Base-by-base conservation (phyloP, 2,888 invertebrate species). In the Andrena bucephala region DNA sequence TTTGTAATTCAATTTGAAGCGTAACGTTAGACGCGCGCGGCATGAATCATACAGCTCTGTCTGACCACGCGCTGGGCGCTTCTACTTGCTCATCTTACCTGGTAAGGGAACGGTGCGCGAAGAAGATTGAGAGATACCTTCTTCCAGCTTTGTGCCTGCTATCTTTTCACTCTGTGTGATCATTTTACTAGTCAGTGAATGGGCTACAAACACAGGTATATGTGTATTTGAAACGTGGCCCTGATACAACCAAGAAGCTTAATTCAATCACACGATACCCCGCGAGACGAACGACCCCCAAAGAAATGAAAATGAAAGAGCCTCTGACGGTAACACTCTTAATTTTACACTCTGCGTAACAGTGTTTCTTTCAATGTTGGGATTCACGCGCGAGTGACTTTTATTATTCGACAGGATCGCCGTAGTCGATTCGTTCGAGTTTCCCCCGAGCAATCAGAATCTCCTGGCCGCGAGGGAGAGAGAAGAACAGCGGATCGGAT, bases 401-500 rank as follows among this genome's bases (percentile, higher is more conserved):
- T 83, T 83, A 67, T 76, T 70, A 63, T 79, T 79, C 67, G 50
- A 63, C 54, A 50, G 59, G 68, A 67, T 68, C 48, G 57, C 75
- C 68, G 8, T 67, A 36, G 71, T 66, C 62, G 60, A 69, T 65
- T 52, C 60, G 36, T 16, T 59, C 60, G 83, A 76, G 77, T 77
- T 76, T 77, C 50, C 60, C 73, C 42, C 60, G 66, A 67, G 88
- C 79, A 57, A 72, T 66, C 52, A 69, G 66, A 71, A 77, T 77
- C 75, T 81, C 72, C 59, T 31, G 27, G 50, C 42, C 13, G 42
- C 10, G 57, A 67, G 10, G 54, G 24, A 29, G 60, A 62, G 42
- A 54, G 36, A 72, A 72, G 69, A 66, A 74, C 73, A 54, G 52
- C 76, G 85, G 88, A 87, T 89, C 88, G 90, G 91, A 91, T 91